Base-by-base conservation (phyloP, 1,140 invertebrate genomes). In the Macrotrachela quadricornifera region DNA sequence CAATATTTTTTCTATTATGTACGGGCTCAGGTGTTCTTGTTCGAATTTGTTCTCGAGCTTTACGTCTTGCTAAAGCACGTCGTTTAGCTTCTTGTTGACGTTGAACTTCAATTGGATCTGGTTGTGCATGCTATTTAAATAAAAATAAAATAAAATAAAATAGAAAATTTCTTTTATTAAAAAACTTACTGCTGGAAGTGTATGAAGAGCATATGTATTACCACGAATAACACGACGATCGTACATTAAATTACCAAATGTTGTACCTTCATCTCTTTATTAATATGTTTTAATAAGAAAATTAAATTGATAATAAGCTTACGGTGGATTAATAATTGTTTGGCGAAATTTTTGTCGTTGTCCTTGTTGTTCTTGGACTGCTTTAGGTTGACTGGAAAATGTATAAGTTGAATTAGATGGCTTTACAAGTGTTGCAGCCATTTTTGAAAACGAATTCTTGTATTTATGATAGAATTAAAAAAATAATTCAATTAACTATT, bases 181-280 rank as follows among this genome's bases (percentile, higher is more conserved):
- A 50, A n/a, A 53, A 70, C 75, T 75, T 63, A 78, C 76, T 57
- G 72, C 71, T 51, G 74, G 68, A 16, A 75, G 65, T 38, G 75
- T 73, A 56, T 79, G 73, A 55, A 74, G 66, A 13, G 75, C 74
- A 65, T 78, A 79, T 44, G 80, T 84, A 63, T 78, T 83, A 57
- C 83, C 83, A 58, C 83, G 75, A 56, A 81, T 76, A 55, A 86
- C 78, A 56, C 83, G 73, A 61, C 77, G 77, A 64, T 87, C 83
- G 67, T 79, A 82, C 82, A 85, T 86, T 59, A 86, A 75, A 71
- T 86, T 71, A 38, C 68, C 67, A 64, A 68, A 69, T 43, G 8
- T 30, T 4, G 2, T 30, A 8, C 21, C 21, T 4, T 30, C 21
- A 30, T 30, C 21, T 30, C 21, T 30, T 2, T 4, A 30, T 4